Evolutionary conservation across 2,113 vertebrate genomes (phyloP).

Genomic region (Seriola dumerili): DNA sequence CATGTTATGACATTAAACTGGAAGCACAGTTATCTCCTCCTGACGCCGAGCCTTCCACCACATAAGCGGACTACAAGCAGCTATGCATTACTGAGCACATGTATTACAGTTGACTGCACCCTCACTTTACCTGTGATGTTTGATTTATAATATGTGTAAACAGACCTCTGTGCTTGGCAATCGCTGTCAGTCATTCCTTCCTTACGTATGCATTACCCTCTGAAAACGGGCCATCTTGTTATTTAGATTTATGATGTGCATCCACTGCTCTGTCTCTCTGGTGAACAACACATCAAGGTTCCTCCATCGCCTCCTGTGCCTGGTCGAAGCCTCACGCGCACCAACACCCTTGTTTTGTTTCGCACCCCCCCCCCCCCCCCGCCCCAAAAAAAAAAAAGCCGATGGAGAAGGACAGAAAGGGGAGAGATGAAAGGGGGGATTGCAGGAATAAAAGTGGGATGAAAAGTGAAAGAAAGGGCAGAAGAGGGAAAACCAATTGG

Average conservation of each 20-base stretch:
- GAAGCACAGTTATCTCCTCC: constrained; percentile 55
- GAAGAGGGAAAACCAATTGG: constrained; percentile 13
- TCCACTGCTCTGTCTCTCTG: neutral
- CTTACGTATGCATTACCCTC: neutral
- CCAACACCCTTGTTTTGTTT: constrained; percentile 43
- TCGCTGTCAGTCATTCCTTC: constrained; percentile 26
- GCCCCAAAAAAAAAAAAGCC: neutral
- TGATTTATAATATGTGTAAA: constrained; percentile 22
- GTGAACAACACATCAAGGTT: constrained; percentile 26
- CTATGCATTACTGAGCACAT: constrained; percentile 30
- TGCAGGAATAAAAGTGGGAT: neutral
- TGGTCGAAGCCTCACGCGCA: constrained; percentile 5
- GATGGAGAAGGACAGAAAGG: constrained; percentile 11
- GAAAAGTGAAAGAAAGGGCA: constrained; percentile 32
- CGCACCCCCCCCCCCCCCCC: neutral
- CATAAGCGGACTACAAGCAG: constrained; percentile 43
- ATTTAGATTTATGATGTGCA: constrained; percentile 47
- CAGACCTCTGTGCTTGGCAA: neutral
- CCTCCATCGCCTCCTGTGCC: neutral
- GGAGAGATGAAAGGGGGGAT: constrained; percentile 16
- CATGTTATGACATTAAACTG: constrained; percentile 74
- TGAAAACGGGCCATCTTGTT: constrained; percentile 20
- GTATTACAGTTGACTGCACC: constrained; percentile 15
- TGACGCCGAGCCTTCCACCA: constrained; percentile 17
- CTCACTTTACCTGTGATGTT: constrained; percentile 33